A percentile compares a stretch with the other conserved stretches of the same genome.
phyloP scores from a whole-genome alignment of 2,113 vertebrate genomes.

The Calonectris borealis region DNA sequence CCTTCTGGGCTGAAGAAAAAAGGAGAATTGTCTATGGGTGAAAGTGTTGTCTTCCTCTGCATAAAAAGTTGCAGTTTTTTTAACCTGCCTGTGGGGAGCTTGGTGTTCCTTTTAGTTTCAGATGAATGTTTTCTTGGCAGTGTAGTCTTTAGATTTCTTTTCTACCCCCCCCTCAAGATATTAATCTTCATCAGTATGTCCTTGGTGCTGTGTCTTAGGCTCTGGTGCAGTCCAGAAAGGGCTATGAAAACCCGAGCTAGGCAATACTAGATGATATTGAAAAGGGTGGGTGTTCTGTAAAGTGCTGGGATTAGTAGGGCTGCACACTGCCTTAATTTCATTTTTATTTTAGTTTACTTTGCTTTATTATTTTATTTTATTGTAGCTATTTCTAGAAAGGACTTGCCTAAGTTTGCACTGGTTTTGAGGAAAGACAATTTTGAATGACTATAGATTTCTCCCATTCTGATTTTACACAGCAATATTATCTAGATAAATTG shows the following conservation, averaged over 20 bases:
- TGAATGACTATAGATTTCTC: background rate
- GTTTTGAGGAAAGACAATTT: background rate
- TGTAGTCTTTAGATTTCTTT: background rate
- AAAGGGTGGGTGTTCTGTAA: background rate
- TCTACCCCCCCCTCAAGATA: background rate
- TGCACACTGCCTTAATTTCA: accelerated
- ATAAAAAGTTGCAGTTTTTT: background rate
- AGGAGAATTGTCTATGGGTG: background rate
- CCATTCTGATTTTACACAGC: background rate
- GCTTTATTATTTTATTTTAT: background rate
- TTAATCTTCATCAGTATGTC: background rate
- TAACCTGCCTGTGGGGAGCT: background rate
- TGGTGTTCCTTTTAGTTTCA: background rate
- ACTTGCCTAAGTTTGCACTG: background rate
- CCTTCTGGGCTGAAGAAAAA: background rate
- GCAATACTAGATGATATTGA: background rate
- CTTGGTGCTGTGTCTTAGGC: background rate
- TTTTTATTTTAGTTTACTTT: background rate
- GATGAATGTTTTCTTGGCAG: background rate
- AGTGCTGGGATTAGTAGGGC: background rate
- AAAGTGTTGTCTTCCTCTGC: background rate
- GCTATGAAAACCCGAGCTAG: background rate
- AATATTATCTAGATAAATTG: background rate
- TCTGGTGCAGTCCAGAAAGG: background rate
- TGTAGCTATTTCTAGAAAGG: background rate